Evolutionary conservation across 92 coral and sea anemone genomes (phyloP).

Genomic region (Scolanthus callimorphus): DNA sequence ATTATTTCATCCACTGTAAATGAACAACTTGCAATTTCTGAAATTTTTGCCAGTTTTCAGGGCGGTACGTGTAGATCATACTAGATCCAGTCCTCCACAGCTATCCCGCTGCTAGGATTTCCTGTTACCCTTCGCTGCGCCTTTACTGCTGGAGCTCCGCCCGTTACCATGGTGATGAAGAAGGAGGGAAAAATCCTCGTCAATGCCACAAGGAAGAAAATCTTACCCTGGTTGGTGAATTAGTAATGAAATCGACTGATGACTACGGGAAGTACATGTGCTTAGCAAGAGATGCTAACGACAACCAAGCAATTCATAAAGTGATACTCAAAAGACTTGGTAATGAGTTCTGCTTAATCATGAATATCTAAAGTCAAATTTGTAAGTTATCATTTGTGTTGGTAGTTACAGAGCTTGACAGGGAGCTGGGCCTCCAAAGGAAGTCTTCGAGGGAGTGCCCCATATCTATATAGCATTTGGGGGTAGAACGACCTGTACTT

Average conservation of each 20-base stretch:
- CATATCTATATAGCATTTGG: too few species aligned
- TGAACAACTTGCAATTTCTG: too few species aligned
- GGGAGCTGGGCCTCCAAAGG: too few species aligned
- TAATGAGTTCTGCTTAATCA: too few species aligned
- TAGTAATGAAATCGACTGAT: neutral
- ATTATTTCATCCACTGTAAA: too few species aligned
- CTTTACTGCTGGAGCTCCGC: slow-evolving; percentile 28
- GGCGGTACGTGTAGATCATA: slow-evolving; percentile 10
- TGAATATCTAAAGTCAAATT: too few species aligned
- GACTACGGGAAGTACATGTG: slow-evolving; percentile 33
- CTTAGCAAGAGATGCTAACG: slow-evolving; percentile 17
- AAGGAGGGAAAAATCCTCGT: slow-evolving; percentile 10
- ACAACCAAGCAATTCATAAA: slow-evolving; percentile 3
- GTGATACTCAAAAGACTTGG: slow-evolving; percentile 1
- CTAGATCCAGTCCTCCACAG: slow-evolving; percentile 22
- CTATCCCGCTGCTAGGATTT: slow-evolving; percentile 21
- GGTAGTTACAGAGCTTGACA: too few species aligned
- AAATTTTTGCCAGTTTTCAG: too few species aligned
- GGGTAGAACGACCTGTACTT: too few species aligned
- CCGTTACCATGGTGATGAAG: slow-evolving; percentile 12
- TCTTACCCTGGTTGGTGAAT: neutral
- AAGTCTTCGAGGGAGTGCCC: too few species aligned
- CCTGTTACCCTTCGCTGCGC: slow-evolving; percentile 21
- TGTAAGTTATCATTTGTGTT: too few species aligned
- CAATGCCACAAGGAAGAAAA: neutral